Conservation (phyloP, 2,113 vertebrate species). For the Ceyx cyanopectus region DNA sequence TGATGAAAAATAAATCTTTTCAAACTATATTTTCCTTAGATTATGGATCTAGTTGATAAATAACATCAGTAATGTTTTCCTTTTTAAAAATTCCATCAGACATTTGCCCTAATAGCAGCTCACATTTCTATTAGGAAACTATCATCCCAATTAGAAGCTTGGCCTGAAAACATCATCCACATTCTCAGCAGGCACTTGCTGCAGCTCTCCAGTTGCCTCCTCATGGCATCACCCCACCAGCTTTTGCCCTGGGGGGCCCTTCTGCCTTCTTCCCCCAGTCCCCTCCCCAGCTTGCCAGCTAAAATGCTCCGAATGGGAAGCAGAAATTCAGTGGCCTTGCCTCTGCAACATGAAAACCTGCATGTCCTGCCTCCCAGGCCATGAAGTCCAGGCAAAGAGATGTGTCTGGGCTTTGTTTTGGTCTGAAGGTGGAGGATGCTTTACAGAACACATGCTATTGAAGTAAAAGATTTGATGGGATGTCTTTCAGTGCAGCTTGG, state of each 20-base stretch:
- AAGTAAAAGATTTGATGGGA: background rate
- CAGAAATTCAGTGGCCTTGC: background rate
- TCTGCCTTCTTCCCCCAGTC: background rate
- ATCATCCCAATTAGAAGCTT: background rate
- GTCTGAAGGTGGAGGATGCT: background rate
- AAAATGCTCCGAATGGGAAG: background rate
- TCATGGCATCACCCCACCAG: background rate
- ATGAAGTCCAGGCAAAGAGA: background rate
- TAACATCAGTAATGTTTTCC: background rate
- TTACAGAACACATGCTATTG: background rate
- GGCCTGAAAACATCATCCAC: background rate
- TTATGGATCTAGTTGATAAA: background rate
- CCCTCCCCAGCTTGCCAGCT: background rate
- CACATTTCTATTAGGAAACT: background rate
- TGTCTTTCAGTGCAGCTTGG: background rate
- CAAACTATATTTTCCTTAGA: background rate
- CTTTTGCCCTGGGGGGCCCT: accelerated
- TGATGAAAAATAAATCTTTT: background rate
- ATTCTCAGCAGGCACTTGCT: background rate
- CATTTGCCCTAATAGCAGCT: background rate
- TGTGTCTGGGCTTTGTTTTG: background rate
- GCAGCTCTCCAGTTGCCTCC: background rate
- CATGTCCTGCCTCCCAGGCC: background rate
- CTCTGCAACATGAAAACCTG: background rate
- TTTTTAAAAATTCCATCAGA: background rate